Conservation (phyloP, 2,888 invertebrate species). For the Ferdinandea cuprea region DNA sequence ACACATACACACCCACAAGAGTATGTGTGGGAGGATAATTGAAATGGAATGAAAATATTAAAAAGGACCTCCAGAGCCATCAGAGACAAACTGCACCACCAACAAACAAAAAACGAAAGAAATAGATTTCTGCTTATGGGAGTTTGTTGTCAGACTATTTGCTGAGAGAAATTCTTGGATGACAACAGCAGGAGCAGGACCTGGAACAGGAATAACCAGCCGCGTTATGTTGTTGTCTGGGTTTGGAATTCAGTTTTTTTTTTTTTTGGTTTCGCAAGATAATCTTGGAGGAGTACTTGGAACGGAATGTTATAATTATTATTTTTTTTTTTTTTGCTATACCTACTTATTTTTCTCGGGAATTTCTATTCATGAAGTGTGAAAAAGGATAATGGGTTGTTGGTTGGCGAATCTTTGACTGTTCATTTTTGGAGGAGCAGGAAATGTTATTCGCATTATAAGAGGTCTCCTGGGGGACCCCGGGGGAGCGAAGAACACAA, state of each 20-base stretch:
- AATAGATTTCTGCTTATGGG: constrained; percentile 30
- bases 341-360: not conserved
- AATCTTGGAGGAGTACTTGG: not conserved
- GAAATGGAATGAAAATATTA: constrained; percentile 48
- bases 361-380: constrained; percentile 45
- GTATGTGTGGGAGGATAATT: constrained; percentile 25
- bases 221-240: constrained; percentile 22
- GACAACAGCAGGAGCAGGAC: constrained; percentile 24
- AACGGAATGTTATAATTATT: constrained; percentile 39
- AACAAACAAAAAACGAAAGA: constrained; percentile 6
- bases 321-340: not conserved
- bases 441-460: constrained; percentile 31
- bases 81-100: not conserved
- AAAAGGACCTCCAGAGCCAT: constrained; percentile 38
- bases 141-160: constrained; percentile 35
- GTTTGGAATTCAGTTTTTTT: not conserved
- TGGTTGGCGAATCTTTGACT: constrained; percentile 36
- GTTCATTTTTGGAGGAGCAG: constrained; percentile 10
- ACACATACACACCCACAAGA: constrained; percentile 10
- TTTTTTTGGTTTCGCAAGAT: not conserved
- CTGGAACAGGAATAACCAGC: constrained; percentile 6
- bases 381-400: constrained; percentile 42
- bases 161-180: constrained; percentile 13
- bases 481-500: not conserved
- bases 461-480: no score